phyloP scores from a whole-genome alignment of 2,888 invertebrate genomes.

The Ceriagrion tenellum region DNA sequence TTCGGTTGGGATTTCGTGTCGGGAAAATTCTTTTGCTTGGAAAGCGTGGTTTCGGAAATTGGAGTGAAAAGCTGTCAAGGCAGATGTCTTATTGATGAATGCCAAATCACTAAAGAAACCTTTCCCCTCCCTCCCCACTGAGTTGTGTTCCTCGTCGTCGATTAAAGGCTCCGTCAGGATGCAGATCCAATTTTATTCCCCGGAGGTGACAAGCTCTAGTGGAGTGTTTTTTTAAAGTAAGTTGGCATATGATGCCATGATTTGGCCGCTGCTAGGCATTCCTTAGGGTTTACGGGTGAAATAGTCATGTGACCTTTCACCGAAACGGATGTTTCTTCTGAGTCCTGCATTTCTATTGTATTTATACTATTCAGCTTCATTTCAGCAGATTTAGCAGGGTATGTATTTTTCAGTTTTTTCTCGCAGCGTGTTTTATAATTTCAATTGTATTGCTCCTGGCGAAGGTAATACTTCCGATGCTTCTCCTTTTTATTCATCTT shows the following conservation, averaged over 20 bases:
- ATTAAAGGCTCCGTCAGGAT: neutral
- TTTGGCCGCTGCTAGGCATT: neutral
- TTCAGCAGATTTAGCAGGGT: no score
- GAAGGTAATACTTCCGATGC: no score
- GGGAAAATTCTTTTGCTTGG: neutral
- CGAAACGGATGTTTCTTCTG: no score
- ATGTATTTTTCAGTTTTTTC: no score
- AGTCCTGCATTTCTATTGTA: no score
- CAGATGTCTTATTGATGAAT: conserved; percentile 22
- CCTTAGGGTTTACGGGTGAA: neutral
- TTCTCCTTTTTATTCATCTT: no score
- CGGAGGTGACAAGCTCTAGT: neutral
- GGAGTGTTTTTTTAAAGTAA: neutral
- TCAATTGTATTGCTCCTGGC: no score
- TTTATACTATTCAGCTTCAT: no score
- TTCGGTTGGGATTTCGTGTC: neutral
- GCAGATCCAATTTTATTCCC: neutral
- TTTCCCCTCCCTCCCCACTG: neutral
- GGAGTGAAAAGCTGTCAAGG: neutral
- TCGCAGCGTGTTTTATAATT: no score
- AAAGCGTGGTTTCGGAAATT: neutral
- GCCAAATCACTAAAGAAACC: neutral
- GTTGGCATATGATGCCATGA: neutral
- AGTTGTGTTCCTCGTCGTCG: neutral
- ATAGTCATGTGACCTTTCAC: neutral